Percentiles rank a stretch among this genome's conserved stretches.
Evolutionary conservation across 2,888 invertebrate species (phyloP).

Genomic region (Cataglyphis livida): DNA sequence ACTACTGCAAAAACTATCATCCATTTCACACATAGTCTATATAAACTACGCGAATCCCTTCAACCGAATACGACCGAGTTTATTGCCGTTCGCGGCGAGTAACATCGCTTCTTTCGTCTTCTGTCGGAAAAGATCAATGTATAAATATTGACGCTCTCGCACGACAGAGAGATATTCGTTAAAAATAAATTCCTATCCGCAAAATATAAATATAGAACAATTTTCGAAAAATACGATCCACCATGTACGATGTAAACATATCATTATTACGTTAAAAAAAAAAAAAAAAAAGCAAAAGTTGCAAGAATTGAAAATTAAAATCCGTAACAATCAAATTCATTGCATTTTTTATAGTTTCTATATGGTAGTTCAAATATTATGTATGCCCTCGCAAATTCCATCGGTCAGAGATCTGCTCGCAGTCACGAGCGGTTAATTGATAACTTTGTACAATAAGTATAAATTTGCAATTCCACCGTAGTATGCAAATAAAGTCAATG

Average conservation of each 20-base stretch:
- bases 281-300: background rate
- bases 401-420: conserved; percentile 1
- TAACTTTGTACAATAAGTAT: conserved; percentile 49
- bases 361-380: background rate
- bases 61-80: background rate
- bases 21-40: background rate
- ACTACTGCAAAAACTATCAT: background rate
- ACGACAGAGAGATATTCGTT: background rate
- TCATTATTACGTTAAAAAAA: background rate
- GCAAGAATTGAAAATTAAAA: background rate
- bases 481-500: conserved; percentile 51
- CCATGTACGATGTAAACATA: background rate
- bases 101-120: background rate
- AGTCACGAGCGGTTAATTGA: conserved; percentile 32
- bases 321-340: background rate
- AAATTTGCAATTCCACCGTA: conserved; percentile 45
- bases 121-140: background rate
- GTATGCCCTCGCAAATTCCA: background rate
- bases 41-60: background rate
- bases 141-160: background rate
- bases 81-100: background rate
- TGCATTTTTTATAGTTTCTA: background rate
- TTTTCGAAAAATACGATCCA: background rate
- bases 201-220: background rate
- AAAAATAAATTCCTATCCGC: background rate